A percentile compares a stretch with the other conserved stretches of the same genome.
phyloP scores from a whole-genome alignment of 2,113 vertebrate genomes.

The Daubentonia madagascariensis region DNA sequence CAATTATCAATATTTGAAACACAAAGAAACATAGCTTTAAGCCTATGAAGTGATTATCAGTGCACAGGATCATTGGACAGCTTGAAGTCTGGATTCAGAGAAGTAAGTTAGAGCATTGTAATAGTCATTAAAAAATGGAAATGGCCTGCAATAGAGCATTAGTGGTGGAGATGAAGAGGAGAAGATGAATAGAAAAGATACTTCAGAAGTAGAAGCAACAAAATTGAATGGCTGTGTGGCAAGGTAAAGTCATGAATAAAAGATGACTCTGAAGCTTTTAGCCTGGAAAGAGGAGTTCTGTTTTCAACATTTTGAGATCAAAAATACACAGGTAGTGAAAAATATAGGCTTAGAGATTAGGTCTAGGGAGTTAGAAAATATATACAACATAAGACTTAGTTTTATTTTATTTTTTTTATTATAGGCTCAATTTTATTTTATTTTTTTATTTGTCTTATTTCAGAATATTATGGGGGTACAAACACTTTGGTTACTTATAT shows the following conservation, averaged over 20 bases:
- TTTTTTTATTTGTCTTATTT: too few species aligned
- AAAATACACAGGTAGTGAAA: slow-evolving; percentile 2
- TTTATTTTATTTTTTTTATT: slow-evolving; percentile 18
- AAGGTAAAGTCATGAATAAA: neutral
- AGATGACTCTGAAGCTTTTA: neutral
- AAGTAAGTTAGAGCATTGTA: neutral
- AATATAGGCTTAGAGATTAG: neutral
- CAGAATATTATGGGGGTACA: too few species aligned
- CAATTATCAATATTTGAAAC: neutral
- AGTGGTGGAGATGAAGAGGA: neutral
- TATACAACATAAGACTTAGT: neutral
- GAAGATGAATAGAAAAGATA: neutral
- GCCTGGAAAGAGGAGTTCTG: neutral
- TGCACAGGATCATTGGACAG: neutral
- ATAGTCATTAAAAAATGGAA: neutral
- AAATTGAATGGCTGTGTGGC: neutral
- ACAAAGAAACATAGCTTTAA: neutral
- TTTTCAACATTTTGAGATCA: neutral
- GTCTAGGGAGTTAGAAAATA: neutral
- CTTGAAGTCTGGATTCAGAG: neutral
- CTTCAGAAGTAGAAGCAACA: neutral
- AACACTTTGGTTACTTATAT: too few species aligned
- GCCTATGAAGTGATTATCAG: neutral
- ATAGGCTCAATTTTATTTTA: too few species aligned
- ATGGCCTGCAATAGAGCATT: neutral